A percentile compares a stretch with the other conserved stretches of the same genome.
Evolutionary conservation across 2,113 vertebrate species (phyloP).

Genomic region (Laterallus jamaicensis): DNA sequence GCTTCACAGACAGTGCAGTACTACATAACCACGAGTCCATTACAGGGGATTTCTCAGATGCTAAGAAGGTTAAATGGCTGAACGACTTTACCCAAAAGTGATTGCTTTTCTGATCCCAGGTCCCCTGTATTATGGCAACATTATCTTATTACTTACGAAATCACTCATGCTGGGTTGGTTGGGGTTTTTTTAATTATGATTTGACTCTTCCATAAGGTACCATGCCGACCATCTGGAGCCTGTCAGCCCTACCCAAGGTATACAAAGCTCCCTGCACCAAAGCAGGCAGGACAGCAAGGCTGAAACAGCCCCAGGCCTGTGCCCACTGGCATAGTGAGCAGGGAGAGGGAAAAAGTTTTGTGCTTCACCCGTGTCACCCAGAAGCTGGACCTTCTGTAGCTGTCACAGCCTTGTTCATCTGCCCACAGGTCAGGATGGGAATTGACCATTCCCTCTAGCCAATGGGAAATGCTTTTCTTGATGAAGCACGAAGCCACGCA

Average conservation of each 20-base stretch:
- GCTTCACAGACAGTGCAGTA: neutral
- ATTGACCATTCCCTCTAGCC: neutral
- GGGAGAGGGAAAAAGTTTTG: neutral
- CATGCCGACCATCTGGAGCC: neutral
- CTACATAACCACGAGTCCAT: neutral
- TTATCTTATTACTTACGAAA: conserved; percentile 51
- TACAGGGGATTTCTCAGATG: conserved; percentile 39
- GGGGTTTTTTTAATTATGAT: conserved; percentile 29
- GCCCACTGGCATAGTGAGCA: neutral
- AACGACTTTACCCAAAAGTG: conserved; percentile 37
- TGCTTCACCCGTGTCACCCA: neutral
- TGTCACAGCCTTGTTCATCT: neutral
- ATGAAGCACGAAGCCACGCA: neutral
- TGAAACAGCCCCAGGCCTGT: neutral
- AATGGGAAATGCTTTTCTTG: neutral
- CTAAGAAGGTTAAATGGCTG: conserved; percentile 63
- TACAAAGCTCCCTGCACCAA: neutral
- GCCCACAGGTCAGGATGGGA: neutral
- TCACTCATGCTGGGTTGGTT: neutral
- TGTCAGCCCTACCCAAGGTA: neutral
- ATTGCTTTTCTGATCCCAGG: conserved; percentile 51
- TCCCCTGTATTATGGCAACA: neutral
- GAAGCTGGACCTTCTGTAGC: neutral
- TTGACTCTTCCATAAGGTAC: neutral
- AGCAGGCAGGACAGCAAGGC: neutral